phyloP scores from a whole-genome alignment of 1,140 invertebrate species.

The Triops cancriformis region DNA sequence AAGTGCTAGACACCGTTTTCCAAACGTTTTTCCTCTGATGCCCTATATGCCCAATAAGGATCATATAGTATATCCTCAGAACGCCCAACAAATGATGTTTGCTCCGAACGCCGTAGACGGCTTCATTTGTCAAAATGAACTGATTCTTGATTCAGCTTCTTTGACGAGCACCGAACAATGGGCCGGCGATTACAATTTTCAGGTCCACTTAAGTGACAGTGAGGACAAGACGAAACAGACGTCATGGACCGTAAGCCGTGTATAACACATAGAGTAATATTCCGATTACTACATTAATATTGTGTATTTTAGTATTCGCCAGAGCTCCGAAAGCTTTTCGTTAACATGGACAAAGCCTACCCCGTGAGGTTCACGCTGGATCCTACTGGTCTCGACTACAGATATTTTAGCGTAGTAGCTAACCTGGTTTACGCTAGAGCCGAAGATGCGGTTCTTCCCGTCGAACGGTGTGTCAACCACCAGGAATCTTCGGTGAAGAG shows the following conservation, averaged over 20 bases:
- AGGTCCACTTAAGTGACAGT: conserved; percentile 3
- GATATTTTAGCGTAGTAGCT: conserved; percentile 44
- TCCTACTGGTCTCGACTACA: conserved; percentile 30
- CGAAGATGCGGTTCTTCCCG: conserved; percentile 39
- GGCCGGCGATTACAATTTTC: not conserved
- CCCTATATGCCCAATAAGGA: too few species aligned
- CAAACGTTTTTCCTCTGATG: too few species aligned
- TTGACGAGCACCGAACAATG: not conserved
- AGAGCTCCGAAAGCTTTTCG: conserved; percentile 48
- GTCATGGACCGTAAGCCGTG: conserved; percentile 41
- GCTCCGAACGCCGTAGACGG: too few species aligned
- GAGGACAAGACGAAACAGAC: conserved; percentile 42
- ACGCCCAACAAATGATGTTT: too few species aligned
- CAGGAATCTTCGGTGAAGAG: not conserved
- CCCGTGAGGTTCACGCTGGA: conserved; percentile 46
- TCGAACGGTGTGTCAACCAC: not conserved
- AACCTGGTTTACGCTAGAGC: conserved; percentile 49
- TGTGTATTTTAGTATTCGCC: conserved; percentile 47
- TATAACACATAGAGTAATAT: conserved; percentile 9
- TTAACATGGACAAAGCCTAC: conserved; percentile 50
- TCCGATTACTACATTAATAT: conserved; percentile 10
- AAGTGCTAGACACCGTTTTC: too few species aligned
- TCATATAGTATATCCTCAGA: too few species aligned
- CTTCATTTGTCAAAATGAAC: not conserved
- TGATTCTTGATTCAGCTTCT: not conserved